Evolutionary conservation across 2,797 vertebrate genomes (phyloP), one percentile per base, ranked within the genome.

Genomic region (Betta splendens): DNA sequence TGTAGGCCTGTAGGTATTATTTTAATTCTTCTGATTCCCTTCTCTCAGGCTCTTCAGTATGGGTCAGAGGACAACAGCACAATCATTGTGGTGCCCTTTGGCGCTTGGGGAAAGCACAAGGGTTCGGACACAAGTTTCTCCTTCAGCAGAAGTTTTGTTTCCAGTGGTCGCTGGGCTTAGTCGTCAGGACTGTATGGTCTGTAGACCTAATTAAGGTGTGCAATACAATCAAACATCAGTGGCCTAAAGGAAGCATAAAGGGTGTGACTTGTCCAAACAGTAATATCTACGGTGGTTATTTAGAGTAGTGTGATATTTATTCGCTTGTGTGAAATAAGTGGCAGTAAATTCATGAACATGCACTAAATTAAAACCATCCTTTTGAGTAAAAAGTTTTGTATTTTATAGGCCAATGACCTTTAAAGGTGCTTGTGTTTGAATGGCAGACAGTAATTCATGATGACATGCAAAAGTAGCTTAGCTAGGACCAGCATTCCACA

Each of bases 31-130:
- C 7, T 32, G 17, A 2, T 49, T 36, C 10, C 63, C 36, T 26
- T 38, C 21, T 58, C 43, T 9, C 72, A 99, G 98, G 95, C 94
- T 5, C 88, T 94, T 8, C 96, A 98, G n/a, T 99, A 96, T 0
- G 98, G 98, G 21, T 84, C 95, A 0, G 98, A 99, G 79, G 98
- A 99, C 85, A 99, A 99, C 88, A 94, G 95, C 86, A 99, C 97
- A 0, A 84, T 93, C 13, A 90, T 99, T 0, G 93, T 99, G 22
- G 94, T 99, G 60, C 98, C 97, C 0, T 98, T 99, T 18, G 96
- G 96, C 18, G 97, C 96, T 0, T 99, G 98, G 98, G 97, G 97
- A 29, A 98, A 95, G 64, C 94, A 98, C 74, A 93, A 94, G 84
- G 94, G 78, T 3, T 87, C 94, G 0, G 93, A 95, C 50, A 26